Evolutionary conservation across 1,140 invertebrate species (phyloP).

Genomic region (Reticulitermes speratus): DNA sequence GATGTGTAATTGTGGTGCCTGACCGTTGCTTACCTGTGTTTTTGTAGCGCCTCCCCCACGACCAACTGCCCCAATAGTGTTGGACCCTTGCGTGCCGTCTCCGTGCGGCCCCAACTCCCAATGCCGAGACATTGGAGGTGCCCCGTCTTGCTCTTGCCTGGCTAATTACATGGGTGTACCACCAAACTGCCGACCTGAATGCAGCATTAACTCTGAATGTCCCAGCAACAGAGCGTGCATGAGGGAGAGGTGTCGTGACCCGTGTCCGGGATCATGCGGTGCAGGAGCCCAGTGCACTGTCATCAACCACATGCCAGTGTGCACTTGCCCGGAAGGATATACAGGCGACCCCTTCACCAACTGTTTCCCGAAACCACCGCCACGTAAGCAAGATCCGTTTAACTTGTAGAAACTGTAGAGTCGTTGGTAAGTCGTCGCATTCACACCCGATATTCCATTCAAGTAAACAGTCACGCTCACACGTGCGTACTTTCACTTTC

Average conservation of each 20-base stretch:
- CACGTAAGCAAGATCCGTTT: constrained; percentile 40
- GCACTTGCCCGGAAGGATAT: constrained; percentile 64
- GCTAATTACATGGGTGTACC: constrained; percentile 65
- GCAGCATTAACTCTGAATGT: constrained; percentile 70
- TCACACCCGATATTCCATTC: constrained; percentile 44
- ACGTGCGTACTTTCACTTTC: neutral
- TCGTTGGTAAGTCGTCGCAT: constrained; percentile 47
- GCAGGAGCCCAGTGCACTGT: constrained; percentile 63
- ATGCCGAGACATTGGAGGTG: constrained; percentile 61
- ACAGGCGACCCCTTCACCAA: constrained; percentile 68
- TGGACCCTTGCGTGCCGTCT: constrained; percentile 69
- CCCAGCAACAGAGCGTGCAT: constrained; percentile 64
- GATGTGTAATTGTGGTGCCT: too few relatives aligned
- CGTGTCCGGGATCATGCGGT: constrained; percentile 69
- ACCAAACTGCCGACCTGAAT: constrained; percentile 72
- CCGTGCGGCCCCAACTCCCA: constrained; percentile 70
- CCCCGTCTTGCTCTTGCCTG: constrained; percentile 67
- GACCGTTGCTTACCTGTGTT: neutral
- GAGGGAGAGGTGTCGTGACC: constrained; percentile 67
- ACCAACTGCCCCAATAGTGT: constrained; percentile 39
- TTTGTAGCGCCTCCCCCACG: constrained; percentile 44
- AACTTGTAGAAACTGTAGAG: constrained; percentile 35
- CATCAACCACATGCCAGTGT: constrained; percentile 66
- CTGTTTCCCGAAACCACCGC: constrained; percentile 54
- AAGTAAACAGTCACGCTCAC: neutral